Evolutionary conservation across 2,797 vertebrate species (phyloP).

Genomic region (Geotrypetes seraphini): DNA sequence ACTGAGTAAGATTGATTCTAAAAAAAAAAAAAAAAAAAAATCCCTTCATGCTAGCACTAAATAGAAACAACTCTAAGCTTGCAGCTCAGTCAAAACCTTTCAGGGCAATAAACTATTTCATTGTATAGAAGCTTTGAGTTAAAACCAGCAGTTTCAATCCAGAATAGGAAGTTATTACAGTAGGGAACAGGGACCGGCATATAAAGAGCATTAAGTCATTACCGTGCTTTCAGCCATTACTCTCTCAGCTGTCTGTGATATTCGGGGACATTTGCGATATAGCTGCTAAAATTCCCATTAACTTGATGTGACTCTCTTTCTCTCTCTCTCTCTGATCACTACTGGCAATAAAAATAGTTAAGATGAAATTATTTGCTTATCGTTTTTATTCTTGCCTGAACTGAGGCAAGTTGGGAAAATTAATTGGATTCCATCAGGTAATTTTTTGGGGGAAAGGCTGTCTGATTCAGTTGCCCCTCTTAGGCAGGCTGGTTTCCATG

Average conservation of each 20-base stretch:
- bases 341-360: slow-evolving; percentile 3
- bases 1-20: too few relatives aligned
- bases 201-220: slow-evolving; percentile 23
- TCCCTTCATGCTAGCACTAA: too few relatives aligned
- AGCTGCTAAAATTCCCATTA: slow-evolving; percentile 34
- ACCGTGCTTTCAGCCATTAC: slow-evolving; percentile 22
- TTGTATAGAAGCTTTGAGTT: not conserved
- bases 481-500: too few relatives aligned
- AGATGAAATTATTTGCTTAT: too few relatives aligned
- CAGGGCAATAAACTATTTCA: not conserved
- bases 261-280: slow-evolving; percentile 38
- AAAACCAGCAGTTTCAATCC: slow-evolving; percentile 5
- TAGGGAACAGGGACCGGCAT: slow-evolving; percentile 18
- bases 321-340: slow-evolving; percentile 32
- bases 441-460: too few relatives aligned
- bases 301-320: slow-evolving; percentile 20
- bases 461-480: too few relatives aligned
- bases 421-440: too few relatives aligned
- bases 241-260: slow-evolving; percentile 43
- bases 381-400: too few relatives aligned
- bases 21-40: too few relatives aligned
- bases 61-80: too few relatives aligned
- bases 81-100: not conserved
- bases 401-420: too few relatives aligned
- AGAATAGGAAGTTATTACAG: slow-evolving; percentile 14